Conservation (phyloP, 2,888 invertebrate species). For the Siphonodentalium dalli region DNA sequence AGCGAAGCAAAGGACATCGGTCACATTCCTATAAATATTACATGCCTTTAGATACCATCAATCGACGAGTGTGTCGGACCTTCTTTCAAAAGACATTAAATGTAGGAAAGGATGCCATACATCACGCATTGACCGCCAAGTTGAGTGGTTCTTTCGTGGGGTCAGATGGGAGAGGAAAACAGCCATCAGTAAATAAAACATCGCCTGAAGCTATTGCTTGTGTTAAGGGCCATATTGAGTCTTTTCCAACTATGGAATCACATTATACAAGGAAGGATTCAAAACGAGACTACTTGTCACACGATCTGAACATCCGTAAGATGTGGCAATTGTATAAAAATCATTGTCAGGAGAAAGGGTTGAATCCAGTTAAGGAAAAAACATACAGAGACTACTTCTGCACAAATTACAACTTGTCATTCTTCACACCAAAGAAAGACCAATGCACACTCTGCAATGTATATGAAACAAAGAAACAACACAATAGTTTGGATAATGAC, state of each 20-base stretch:
- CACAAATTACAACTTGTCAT: constrained; percentile 23
- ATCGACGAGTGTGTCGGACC: constrained; percentile 16
- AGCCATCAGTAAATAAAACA: constrained; percentile 17
- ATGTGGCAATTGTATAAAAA: constrained; percentile 21
- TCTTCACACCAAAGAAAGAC: constrained; percentile 28
- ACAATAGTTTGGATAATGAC: constrained; percentile 3
- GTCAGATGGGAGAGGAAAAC: constrained; percentile 14
- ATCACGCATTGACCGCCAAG: constrained; percentile 18
- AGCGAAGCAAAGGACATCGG: constrained; percentile 5
- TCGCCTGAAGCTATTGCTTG: not conserved
- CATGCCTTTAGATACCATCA: constrained; percentile 7
- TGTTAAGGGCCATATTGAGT: constrained; percentile 25
- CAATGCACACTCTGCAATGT: constrained; percentile 22
- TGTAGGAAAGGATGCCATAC: constrained; percentile 18
- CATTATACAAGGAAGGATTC: constrained; percentile 24
- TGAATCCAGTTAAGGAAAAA: constrained; percentile 4
- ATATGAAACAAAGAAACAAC: constrained; percentile 7
- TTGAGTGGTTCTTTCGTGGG: constrained; percentile 9
- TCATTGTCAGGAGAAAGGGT: not conserved
- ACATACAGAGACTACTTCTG: constrained; percentile 18
- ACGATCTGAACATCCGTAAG: constrained; percentile 15
- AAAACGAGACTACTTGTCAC: constrained; percentile 14
- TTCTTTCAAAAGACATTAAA: constrained; percentile 21
- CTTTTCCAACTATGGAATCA: constrained; percentile 24
- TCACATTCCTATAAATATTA: constrained; percentile 1